Evolutionary conservation across 2,797 vertebrate genomes (phyloP), one percentile per base, ranked within the genome.

Genomic region (Phoebastria nigripes): DNA sequence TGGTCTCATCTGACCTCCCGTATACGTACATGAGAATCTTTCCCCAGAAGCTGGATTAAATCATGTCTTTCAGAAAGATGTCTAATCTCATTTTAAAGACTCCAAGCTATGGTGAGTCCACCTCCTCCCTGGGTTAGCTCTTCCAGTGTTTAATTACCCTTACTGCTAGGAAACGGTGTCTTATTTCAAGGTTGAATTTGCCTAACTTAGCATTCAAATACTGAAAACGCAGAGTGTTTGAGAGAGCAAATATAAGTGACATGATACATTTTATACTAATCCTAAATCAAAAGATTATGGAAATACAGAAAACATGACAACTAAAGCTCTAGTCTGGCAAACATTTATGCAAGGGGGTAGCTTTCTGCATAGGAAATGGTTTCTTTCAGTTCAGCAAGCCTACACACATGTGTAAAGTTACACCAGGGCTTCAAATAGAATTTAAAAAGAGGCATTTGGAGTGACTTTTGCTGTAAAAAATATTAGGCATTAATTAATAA

Each of bases 221-320:
- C 69, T 76, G 84, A 85, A 94, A 96, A 96, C 1, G 65, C 10
- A 12, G 59, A 52, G n/a, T 55, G 72, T 90, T 94, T 86, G 92
- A 95, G 92, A 82, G 92, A 93, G 90, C 87, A 96, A 95, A 86
- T 96, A 66, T 81, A 97, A 96, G 87, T 93, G 92, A 88, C 94
- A 89, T 85, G 93, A 90, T 96, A 95, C 59, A 94, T 81, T 93
- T 97, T 88, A 93, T 84, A 96, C 69, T 92, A 97, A 96, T 96
- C 96, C 92, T 91, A 95, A 97, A 97, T 97, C 90, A 97, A 96
- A 96, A 96, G 89, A 94, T 96, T 97, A 96, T 94, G 94, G 94
- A 94, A 97, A 96, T 95, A 93, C 22, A 66, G 92, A 90, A 97
- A 97, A 95, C 93, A 95, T 77, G 87, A 91, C 84, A 94, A 95